Percentiles rank a stretch among this genome's conserved stretches.
Conservation (phyloP, 2,888 invertebrate species). For the Balanococcus diminutus region DNA sequence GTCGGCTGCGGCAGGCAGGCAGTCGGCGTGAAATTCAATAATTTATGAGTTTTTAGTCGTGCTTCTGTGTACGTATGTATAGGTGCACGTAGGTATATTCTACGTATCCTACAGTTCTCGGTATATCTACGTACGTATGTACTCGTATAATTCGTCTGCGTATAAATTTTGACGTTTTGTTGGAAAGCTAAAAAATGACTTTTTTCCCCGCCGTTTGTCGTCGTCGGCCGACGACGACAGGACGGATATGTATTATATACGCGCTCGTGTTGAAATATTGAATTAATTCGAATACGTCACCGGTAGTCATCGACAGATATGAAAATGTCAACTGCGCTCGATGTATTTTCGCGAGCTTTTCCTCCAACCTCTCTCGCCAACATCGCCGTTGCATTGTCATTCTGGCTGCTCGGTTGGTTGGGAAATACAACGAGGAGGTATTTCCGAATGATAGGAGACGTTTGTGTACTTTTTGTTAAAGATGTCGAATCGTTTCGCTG, state of each 20-base stretch:
- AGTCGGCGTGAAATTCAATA: constrained; percentile 4
- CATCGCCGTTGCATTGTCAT: neutral
- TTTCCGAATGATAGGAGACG: neutral
- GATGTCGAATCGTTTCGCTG: neutral
- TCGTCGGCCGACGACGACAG: neutral
- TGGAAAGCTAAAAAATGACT: constrained; percentile 23
- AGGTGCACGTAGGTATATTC: too few relatives aligned
- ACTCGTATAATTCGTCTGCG: neutral
- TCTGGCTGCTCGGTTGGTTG: neutral
- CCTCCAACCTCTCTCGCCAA: neutral
- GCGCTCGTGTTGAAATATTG: neutral
- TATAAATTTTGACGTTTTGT: constrained; percentile 11
- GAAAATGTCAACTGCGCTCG: constrained; percentile 31
- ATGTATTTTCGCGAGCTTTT: neutral
- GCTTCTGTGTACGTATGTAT: neutral
- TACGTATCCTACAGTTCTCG: too few relatives aligned
- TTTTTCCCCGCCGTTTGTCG: neutral
- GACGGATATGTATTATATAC: constrained; percentile 11
- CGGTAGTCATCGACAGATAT: constrained; percentile 38
- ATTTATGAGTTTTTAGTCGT: constrained; percentile 8
- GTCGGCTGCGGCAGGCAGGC: neutral
- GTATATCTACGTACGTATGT: neutral
- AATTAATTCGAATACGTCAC: constrained; percentile 38
- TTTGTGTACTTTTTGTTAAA: neutral
- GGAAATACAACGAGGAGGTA: neutral